phyloP scores from a whole-genome alignment of 2,888 invertebrate species.

The Theristus sp. region DNA sequence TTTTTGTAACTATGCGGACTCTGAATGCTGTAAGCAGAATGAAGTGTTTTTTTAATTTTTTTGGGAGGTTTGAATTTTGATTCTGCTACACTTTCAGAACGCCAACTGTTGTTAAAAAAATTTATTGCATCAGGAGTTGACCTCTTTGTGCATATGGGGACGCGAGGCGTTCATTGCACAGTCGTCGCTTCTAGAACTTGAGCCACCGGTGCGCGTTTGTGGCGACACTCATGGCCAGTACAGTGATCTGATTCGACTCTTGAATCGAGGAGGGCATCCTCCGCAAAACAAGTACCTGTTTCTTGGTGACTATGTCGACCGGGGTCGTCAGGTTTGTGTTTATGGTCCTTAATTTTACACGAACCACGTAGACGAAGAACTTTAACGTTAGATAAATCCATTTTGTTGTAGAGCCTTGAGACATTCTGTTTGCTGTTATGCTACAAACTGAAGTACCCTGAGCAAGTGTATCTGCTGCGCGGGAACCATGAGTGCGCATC shows the following conservation, averaged over 20 bases:
- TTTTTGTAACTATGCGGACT: no score
- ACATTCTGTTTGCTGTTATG: constrained; percentile 38
- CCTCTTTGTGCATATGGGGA: background rate
- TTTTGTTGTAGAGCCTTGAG: constrained; percentile 24
- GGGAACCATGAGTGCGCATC: constrained; percentile 41
- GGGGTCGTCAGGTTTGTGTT: background rate
- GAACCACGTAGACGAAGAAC: background rate
- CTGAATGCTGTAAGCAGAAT: no score
- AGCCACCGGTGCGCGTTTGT: background rate
- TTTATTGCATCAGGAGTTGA: no score
- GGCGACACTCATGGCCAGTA: constrained; percentile 96
- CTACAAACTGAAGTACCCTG: constrained; percentile 39
- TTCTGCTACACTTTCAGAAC: no score
- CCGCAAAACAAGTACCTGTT: background rate
- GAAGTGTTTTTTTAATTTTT: no score
- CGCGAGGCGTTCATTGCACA: background rate
- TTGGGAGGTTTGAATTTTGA: no score
- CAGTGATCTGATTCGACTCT: constrained; percentile 78
- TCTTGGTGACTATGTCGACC: constrained; percentile 44
- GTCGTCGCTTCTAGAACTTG: background rate
- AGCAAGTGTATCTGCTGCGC: constrained; percentile 38
- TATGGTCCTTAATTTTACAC: no score
- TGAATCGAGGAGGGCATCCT: constrained; percentile 49
- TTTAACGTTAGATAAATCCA: no score
- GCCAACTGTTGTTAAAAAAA: no score